Conservation (phyloP, 2,113 vertebrate species). For the Boleophthalmus pectinirostris region DNA sequence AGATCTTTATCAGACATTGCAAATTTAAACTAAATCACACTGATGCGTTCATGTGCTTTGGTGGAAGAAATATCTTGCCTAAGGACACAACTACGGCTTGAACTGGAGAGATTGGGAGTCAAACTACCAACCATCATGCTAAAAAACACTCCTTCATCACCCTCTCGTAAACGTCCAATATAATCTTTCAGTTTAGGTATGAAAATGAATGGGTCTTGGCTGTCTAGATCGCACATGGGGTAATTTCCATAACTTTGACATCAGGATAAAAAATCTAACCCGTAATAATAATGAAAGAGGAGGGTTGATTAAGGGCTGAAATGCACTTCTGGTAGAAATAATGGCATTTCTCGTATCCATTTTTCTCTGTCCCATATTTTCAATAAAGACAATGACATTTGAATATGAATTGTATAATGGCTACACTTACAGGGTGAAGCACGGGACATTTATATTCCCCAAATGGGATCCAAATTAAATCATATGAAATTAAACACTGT, state of each 20-base stretch:
- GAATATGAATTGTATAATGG: conserved; percentile 21
- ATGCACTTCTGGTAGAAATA: neutral
- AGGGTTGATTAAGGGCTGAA: neutral
- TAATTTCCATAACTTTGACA: neutral
- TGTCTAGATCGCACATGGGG: neutral
- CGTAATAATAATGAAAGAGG: neutral
- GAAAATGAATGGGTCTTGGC: neutral
- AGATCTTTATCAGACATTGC: no score
- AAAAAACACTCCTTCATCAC: neutral
- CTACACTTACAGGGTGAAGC: conserved; percentile 5
- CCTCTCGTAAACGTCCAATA: neutral
- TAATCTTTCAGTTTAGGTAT: neutral
- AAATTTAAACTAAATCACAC: no score
- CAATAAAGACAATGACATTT: conserved; percentile 1
- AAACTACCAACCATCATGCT: no score
- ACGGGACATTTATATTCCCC: conserved; percentile 2
- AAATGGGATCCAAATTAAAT: conserved; percentile 32
- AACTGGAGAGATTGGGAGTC: neutral
- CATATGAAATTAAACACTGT: conserved; percentile 38
- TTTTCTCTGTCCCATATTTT: neutral
- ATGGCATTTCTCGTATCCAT: neutral
- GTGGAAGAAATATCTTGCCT: no score
- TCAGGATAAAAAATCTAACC: neutral
- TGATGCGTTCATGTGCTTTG: no score
- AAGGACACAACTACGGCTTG: neutral